These are phyloP conservation scores for Myiagra hebetior DNA, from an alignment of 2,113 vertebrate species.

Conservation along the genomic window DNA sequence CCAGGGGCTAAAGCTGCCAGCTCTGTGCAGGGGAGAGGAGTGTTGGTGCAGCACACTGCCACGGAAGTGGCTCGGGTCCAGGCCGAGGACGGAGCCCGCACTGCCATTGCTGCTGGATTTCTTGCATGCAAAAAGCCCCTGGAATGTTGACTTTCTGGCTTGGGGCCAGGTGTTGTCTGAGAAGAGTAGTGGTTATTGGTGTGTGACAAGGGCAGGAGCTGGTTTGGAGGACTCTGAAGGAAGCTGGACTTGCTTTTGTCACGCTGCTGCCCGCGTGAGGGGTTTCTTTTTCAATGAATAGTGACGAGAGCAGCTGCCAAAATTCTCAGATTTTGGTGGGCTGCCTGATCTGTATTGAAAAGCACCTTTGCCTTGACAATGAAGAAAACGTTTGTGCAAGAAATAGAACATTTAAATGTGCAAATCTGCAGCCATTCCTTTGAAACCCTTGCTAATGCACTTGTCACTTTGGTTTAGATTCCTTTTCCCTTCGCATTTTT, in stretches of 20 bases:
- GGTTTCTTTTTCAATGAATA: neutral
- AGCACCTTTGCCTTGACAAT: neutral
- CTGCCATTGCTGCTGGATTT: neutral
- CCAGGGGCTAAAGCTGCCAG: neutral
- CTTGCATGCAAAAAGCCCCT: neutral
- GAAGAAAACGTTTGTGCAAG: neutral
- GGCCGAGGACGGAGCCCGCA: rapidly evolving
- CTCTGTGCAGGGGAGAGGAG: neutral
- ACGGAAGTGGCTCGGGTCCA: rapidly evolving
- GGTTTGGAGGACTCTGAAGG: neutral
- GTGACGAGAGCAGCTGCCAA: neutral
- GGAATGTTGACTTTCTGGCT: neutral
- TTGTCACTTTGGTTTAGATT: neutral
- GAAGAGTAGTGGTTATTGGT: neutral
- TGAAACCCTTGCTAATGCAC: neutral
- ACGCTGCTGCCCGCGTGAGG: neutral
- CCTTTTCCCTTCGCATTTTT: neutral
- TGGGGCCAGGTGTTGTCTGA: neutral
- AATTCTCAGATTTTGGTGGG: neutral
- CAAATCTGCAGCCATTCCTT: neutral
- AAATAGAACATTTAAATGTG: neutral
- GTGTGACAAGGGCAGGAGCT: neutral
- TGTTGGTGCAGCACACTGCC: neutral
- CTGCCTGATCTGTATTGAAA: neutral
- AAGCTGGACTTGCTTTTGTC: neutral